Evolutionary conservation across 1,140 invertebrate genomes (phyloP).

Genomic region (Platorchestia sp.): DNA sequence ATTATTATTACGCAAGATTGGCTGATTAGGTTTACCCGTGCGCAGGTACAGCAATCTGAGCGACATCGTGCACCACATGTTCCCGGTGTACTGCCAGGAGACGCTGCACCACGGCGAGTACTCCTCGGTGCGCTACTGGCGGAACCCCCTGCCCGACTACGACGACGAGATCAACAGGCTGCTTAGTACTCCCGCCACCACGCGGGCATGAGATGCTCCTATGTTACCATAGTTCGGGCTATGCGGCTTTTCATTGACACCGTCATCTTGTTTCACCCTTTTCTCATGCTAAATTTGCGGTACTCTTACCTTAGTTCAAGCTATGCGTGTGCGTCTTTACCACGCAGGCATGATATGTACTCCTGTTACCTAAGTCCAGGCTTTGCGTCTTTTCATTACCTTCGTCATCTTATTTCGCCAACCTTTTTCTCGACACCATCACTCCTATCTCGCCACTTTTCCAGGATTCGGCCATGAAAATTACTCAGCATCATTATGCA

Average conservation of each 20-base stretch:
- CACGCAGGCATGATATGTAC: too few relatives aligned
- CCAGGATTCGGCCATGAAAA: too few relatives aligned
- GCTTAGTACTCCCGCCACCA: background rate
- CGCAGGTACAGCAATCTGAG: slow-evolving; percentile 92
- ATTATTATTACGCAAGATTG: background rate
- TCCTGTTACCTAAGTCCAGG: too few relatives aligned
- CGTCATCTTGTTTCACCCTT: background rate
- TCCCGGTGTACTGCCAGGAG: slow-evolving; percentile 78
- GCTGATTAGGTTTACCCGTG: slow-evolving; percentile 64
- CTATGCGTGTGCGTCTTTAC: too few relatives aligned
- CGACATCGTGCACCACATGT: slow-evolving; percentile 94
- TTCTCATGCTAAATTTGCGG: background rate
- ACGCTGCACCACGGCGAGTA: slow-evolving; percentile 82
- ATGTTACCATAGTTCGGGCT: background rate
- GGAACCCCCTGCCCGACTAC: slow-evolving; percentile 81
- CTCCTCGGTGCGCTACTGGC: slow-evolving; percentile 92
- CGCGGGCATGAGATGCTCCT: background rate
- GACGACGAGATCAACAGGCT: slow-evolving; percentile 66
- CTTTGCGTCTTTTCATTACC: too few relatives aligned
- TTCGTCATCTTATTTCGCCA: too few relatives aligned
- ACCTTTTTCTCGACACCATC: too few relatives aligned
- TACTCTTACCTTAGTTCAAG: too few relatives aligned
- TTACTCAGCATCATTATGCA: too few relatives aligned
- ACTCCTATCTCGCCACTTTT: too few relatives aligned
- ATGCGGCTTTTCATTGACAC: slow-evolving; percentile 6